Percentiles rank a stretch among this genome's conserved stretches.
Conservation (phyloP, 2,888 invertebrate species). For the Ichneumoninae sp. region DNA sequence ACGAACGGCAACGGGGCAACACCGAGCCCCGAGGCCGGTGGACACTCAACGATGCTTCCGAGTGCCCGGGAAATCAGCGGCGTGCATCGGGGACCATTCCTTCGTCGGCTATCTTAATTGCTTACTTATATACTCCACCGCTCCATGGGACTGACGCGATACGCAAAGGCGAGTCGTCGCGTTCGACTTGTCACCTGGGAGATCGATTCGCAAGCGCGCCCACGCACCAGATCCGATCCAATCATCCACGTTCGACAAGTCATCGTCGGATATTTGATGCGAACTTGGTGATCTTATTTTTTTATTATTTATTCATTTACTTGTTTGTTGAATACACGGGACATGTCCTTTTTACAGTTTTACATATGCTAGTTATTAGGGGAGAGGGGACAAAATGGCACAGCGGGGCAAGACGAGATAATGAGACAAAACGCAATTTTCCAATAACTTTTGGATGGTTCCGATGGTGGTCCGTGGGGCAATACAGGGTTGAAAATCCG, state of each 20-base stretch:
- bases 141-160: slow-evolving; percentile 69
- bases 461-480: too few species aligned
- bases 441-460: too few species aligned
- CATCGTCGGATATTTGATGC: neutral
- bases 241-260: neutral
- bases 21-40: slow-evolving; percentile 45
- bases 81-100: slow-evolving; percentile 56
- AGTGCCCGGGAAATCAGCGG: slow-evolving; percentile 55
- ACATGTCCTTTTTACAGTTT: neutral
- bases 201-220: neutral
- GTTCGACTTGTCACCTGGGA: slow-evolving; percentile 18
- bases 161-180: slow-evolving; percentile 51
- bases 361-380: too few species aligned
- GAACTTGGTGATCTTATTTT: neutral
- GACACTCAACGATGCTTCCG: slow-evolving; percentile 54
- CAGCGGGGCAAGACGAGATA: too few species aligned
- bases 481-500: too few species aligned
- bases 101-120: slow-evolving; percentile 72
- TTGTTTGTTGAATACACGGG: too few species aligned
- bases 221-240: neutral
- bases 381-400: too few species aligned
- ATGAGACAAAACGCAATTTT: too few species aligned
- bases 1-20: slow-evolving; percentile 3
- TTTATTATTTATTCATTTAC: too few species aligned
- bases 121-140: slow-evolving; percentile 70